Conservation (phyloP, 2,888 invertebrate species). For the Drosophila quinaria region DNA sequence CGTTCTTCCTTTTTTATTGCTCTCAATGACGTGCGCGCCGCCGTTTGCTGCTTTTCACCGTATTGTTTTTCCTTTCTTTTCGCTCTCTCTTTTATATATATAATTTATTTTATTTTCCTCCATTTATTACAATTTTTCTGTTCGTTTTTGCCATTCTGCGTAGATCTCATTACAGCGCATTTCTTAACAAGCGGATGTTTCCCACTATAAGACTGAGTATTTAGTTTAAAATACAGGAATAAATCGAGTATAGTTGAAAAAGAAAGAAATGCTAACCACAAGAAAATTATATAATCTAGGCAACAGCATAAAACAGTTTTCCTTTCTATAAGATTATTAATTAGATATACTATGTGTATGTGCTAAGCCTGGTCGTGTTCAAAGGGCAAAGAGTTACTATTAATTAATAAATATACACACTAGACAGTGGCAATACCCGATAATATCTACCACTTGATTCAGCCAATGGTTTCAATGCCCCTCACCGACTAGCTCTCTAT, state of each 20-base stretch:
- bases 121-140: constrained; percentile 28
- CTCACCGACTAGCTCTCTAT: constrained; percentile 43
- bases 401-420: constrained; percentile 8
- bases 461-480: constrained; percentile 68
- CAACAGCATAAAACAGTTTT: constrained; percentile 20
- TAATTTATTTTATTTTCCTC: constrained; percentile 22
- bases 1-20: constrained; percentile 72
- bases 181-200: constrained; percentile 86
- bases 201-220: constrained; percentile 86
- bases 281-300: constrained; percentile 21
- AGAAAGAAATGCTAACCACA: constrained; percentile 22
- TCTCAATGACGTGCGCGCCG: constrained; percentile 66
- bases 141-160: constrained; percentile 38
- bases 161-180: constrained; percentile 83
- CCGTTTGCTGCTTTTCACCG: constrained; percentile 67
- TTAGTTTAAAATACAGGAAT: constrained; percentile 81
- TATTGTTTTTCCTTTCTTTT: constrained; percentile 57
- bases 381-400: constrained; percentile 56
- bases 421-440: constrained; percentile 29
- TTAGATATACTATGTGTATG: constrained; percentile 4
- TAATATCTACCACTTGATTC: constrained; percentile 35
- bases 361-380: constrained; percentile 53
- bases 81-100: constrained; percentile 15
- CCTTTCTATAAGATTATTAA: constrained; percentile 23
- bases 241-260: constrained; percentile 22